Percentiles rank a stretch among this genome's conserved stretches.
Conservation (phyloP, 2,888 invertebrate species). For the Epinotia brunnichana region DNA sequence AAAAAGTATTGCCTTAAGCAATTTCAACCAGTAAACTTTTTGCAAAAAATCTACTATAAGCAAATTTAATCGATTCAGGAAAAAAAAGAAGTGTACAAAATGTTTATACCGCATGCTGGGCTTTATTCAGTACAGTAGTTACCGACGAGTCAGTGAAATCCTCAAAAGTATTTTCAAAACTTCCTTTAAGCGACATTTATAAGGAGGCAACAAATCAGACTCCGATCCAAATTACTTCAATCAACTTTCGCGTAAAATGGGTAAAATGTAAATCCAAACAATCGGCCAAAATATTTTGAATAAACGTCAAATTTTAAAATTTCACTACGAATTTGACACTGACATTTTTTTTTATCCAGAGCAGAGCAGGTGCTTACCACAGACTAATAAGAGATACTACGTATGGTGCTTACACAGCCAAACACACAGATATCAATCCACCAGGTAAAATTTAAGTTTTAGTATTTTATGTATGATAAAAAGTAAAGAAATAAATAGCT, state of each 20-base stretch:
- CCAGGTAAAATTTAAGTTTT: too few relatives aligned
- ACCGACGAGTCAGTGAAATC: constrained; percentile 68
- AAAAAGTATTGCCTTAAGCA: too few relatives aligned
- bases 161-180: constrained; percentile 78
- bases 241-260: neutral
- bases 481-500: too few relatives aligned
- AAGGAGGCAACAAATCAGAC: neutral
- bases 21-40: constrained; percentile 32
- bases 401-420: too few relatives aligned
- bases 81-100: neutral
- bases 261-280: neutral
- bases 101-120: constrained; percentile 57
- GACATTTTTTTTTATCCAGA: neutral
- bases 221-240: neutral
- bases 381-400: too few relatives aligned
- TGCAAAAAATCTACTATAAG: neutral
- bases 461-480: too few relatives aligned
- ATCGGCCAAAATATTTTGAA: neutral
- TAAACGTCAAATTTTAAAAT: too few relatives aligned
- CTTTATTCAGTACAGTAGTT: constrained; percentile 63
- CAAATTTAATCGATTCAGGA: neutral
- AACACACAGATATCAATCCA: too few relatives aligned
- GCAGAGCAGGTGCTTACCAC: too few relatives aligned
- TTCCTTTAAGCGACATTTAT: constrained; percentile 60
- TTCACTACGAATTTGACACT: neutral